Evolutionary conservation across 2,797 vertebrate species (phyloP), one percentile per base, ranked within the genome.

Genomic region (Microhierax caerulescens): DNA sequence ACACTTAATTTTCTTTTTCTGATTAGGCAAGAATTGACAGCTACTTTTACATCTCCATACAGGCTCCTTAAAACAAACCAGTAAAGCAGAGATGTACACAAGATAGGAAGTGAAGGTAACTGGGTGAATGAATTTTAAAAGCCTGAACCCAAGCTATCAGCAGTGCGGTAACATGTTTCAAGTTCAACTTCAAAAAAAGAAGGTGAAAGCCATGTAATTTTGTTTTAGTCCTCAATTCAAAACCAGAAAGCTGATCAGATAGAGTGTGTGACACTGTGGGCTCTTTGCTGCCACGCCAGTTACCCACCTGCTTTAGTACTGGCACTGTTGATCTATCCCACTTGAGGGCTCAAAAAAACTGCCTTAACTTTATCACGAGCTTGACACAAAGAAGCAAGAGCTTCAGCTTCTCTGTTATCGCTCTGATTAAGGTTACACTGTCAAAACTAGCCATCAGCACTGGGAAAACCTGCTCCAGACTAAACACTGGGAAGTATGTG

Each of bases 261-360:
- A 37, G 43, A 4, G 9, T 36, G 10, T 2, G 3, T 9, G 32
- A 73, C 32, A 64, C 10, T 13, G 59, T 0, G 1, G 23, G 73
- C 36, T 39, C 14, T 13, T 2, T 57, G 57, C 37, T 59, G 37
- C 61, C 24, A 14, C 50, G 51, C 7, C 56, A 85, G 51, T 28
- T 41, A 45, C 63, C 25, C 51, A 28, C 24, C 34, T 5, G 11
- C 32, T 30, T 7, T 4, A 41, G 65, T 41, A 22, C 24, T 2
- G 15, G 27, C 78, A 43, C 0, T 34, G 80, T 15, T 39, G 5
- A 7, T 18, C 67, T 8, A 3, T 2, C 17, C 48, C 18, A 13
- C 34, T 15, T 30, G 28, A 24, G 0, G 1, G 51, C 34, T 76
- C 85, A 45, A 9, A 80, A 22, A 19, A 24, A 15, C 5, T 5